A percentile compares a stretch with the other conserved stretches of the same genome.
These are phyloP conservation scores for Lindbergichthys nudifrons DNA, from an alignment of 2,797 vertebrate species.

Conservation along the genomic window DNA sequence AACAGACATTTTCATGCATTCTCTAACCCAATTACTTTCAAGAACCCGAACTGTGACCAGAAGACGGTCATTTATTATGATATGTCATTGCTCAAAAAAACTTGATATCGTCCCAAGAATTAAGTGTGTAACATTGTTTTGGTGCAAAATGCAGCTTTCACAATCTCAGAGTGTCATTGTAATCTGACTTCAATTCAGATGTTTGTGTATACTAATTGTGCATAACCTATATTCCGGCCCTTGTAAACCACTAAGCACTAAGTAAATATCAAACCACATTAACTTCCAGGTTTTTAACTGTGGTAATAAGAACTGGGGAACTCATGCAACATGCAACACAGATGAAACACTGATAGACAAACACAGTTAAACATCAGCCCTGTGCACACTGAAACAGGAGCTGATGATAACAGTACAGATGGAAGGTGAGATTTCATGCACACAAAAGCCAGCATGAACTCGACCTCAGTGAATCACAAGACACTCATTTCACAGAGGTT, in stretches of 20 bases:
- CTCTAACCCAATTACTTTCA: neutral
- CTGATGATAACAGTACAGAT: neutral
- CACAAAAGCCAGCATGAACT: conserved; percentile 8
- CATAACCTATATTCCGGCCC: conserved; percentile 6
- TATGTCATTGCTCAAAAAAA: neutral
- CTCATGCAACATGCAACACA: conserved; percentile 56
- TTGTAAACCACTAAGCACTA: conserved; percentile 8
- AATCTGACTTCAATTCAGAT: neutral
- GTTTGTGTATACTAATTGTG: conserved; percentile 16
- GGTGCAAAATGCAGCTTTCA: conserved; percentile 2
- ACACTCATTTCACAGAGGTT: conserved; percentile 9
- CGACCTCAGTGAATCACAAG: conserved; percentile 13
- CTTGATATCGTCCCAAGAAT: neutral
- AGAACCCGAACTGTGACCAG: neutral
- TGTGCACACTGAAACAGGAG: conserved; percentile 8
- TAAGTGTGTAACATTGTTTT: neutral
- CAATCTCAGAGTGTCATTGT: neutral
- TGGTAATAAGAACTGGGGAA: conserved; percentile 16
- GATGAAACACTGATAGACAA: neutral
- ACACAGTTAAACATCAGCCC: neutral
- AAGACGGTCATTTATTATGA: neutral
- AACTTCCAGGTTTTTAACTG: conserved; percentile 14
- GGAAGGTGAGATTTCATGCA: conserved; percentile 36
- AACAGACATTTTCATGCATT: neutral
- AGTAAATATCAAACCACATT: neutral